These are phyloP conservation scores for Orchestia grillus DNA, from an alignment of 1,140 invertebrate species.

Conservation along the genomic window DNA sequence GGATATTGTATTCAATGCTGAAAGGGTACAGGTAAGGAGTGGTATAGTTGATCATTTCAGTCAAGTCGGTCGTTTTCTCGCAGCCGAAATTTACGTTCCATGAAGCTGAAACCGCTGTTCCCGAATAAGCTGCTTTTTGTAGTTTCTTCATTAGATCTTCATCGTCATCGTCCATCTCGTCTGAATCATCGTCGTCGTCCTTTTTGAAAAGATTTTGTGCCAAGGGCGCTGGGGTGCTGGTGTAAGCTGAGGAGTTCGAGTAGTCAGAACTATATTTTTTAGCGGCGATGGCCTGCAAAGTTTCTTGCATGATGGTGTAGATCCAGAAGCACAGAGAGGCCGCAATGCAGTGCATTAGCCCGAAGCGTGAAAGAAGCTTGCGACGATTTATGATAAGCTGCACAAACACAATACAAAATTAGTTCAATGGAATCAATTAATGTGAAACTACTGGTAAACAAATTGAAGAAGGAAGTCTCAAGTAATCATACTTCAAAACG, in stretches of 20 bases:
- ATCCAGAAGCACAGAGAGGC: slow-evolving; percentile 82
- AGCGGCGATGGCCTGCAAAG: slow-evolving; percentile 72
- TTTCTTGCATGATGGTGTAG: slow-evolving; percentile 80
- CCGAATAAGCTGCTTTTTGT: slow-evolving; percentile 18
- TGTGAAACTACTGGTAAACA: not conserved
- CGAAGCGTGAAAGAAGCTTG: slow-evolving; percentile 77
- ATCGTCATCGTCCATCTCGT: slow-evolving; percentile 62
- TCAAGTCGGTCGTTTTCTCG: slow-evolving; percentile 71
- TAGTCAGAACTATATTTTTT: slow-evolving; percentile 35
- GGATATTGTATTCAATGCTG: slow-evolving; percentile 81
- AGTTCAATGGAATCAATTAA: not conserved
- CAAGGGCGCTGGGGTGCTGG: not conserved
- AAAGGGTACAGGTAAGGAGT: slow-evolving; percentile 82
- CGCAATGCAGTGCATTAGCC: slow-evolving; percentile 82
- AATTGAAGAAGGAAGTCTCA: not conserved
- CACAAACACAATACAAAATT: slow-evolving; percentile 59
- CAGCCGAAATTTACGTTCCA: slow-evolving; percentile 67
- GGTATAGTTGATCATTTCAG: slow-evolving; percentile 73
- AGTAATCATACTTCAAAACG: not conserved
- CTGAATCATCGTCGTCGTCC: slow-evolving; percentile 59
- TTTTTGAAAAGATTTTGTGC: slow-evolving; percentile 1
- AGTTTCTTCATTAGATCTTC: slow-evolving; percentile 36
- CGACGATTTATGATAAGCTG: slow-evolving; percentile 78
- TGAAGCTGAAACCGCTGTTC: slow-evolving; percentile 14
- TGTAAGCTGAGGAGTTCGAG: slow-evolving; percentile 12